Evolutionary conservation across 2,797 vertebrate species (phyloP), one percentile per base, ranked within the genome.

Genomic region (Hybognathus amarus): DNA sequence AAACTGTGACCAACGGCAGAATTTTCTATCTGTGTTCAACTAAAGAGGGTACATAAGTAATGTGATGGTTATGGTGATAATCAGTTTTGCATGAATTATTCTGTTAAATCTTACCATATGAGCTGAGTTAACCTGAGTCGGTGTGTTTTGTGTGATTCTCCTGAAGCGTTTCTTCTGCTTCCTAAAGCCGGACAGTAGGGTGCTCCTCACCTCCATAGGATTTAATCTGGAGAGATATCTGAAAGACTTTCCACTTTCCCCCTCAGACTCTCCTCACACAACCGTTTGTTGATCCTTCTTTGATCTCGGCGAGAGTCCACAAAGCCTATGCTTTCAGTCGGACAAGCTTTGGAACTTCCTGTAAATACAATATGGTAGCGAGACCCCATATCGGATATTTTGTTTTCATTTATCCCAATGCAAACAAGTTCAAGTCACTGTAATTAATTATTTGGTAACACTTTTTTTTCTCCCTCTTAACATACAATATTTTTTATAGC

Each of bases 211-310:
- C 67, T 45, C 86, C 80, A 80, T 73, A 87, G 84, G 83, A 73
- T 63, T 87, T 83, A 85, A 85, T 87, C 86, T 83, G 80, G 77
- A 87, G 80, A 84, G 84, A 85, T 85, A 87, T 87, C 80, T 80
- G 75, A 85, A 85, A 80, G 86, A 68, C 76, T 83, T 74, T 82
- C 61, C 42, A 17, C 33, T 45, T 79, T 54, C 63, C 70, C 73
- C 47, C 59, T 27, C 59, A 71, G 80, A 70, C 68, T 77, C 71
- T 79, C 75, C 84, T 66, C 71, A 85, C 84, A 73, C 80, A 82
- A 68, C 75, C 77, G 80, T 87, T 87, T 85, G 86, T 85, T 85
- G 77, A 77, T 87, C 86, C 74, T 73, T 27, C 63, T 87, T 85
- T 87, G 81, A 87, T 87, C 86, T 87, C 86, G 2, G 80, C 38